Conservation (phyloP, 2,888 invertebrate genomes). For the Chaitophorus viminalis region DNA sequence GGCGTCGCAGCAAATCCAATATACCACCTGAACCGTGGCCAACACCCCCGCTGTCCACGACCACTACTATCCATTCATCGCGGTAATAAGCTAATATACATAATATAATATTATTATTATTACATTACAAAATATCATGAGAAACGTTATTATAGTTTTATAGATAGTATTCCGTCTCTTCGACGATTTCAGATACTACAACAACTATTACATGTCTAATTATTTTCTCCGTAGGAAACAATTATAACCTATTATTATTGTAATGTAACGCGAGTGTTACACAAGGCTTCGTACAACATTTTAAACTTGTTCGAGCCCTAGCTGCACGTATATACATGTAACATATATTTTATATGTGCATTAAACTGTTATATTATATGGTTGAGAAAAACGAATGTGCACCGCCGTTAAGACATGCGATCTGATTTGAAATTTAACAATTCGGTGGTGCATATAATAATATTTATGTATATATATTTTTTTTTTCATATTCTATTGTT, state of each 20-base stretch:
- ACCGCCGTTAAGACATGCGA: constrained; percentile 6
- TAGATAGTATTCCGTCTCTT: not conserved
- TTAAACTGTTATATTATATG: not conserved
- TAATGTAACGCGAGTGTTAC: too few species aligned
- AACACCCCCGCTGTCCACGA: too few species aligned
- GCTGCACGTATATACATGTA: too few species aligned
- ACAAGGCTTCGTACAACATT: too few species aligned
- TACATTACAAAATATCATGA: not conserved
- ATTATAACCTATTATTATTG: not conserved
- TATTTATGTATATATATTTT: too few species aligned
- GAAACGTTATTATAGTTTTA: not conserved
- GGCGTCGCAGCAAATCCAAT: constrained; percentile 8
- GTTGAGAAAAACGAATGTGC: not conserved
- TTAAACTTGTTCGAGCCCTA: too few species aligned
- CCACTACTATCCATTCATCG: not conserved
- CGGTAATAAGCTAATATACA: constrained; percentile 25
- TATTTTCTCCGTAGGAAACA: not conserved
- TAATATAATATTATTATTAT: too few species aligned
- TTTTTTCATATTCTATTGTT: not conserved
- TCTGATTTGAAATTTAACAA: not conserved
- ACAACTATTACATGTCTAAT: not conserved
- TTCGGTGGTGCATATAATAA: not conserved
- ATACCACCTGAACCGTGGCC: not conserved
- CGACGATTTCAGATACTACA: not conserved
- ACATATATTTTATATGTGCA: not conserved